Percentiles rank a stretch among this genome's conserved stretches.
Evolutionary conservation across 2,113 vertebrate species (phyloP).

Genomic region (Paedocypris sp.): DNA sequence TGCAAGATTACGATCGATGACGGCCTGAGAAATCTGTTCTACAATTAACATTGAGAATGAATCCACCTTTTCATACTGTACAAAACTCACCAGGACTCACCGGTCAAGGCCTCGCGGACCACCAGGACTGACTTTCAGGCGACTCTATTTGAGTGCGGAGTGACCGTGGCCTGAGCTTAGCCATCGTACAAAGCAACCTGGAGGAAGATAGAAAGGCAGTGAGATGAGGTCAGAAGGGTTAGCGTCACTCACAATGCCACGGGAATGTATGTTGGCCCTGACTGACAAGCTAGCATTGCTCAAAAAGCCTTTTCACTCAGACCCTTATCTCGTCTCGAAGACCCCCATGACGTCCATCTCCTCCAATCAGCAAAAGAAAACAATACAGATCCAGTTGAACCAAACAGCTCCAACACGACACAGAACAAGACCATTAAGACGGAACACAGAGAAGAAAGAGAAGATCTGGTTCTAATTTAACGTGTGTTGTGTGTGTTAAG

Average conservation of each 20-base stretch:
- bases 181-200: neutral
- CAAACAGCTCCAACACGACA: neutral
- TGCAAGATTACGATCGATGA: no score
- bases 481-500: no score
- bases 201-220: neutral
- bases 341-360: neutral
- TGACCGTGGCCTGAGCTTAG: neutral
- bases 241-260: slow-evolving; percentile 12
- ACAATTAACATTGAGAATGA: no score
- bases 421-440: neutral
- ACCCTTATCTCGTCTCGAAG: neutral
- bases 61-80: no score
- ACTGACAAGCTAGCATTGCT: slow-evolving; percentile 10
- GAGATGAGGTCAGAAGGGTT: slow-evolving; percentile 27
- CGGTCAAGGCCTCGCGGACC: no score
- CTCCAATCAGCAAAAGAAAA: neutral
- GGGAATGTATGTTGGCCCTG: slow-evolving; percentile 2
- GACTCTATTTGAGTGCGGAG: neutral
- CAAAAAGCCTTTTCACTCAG: neutral
- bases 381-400: no score
- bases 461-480: no score
- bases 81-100: no score
- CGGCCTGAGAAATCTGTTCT: no score
- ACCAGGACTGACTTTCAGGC: no score
- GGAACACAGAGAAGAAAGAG: no score